phyloP scores from a whole-genome alignment of 2,888 invertebrate genomes.

The Trissolcus brochymenae region DNA sequence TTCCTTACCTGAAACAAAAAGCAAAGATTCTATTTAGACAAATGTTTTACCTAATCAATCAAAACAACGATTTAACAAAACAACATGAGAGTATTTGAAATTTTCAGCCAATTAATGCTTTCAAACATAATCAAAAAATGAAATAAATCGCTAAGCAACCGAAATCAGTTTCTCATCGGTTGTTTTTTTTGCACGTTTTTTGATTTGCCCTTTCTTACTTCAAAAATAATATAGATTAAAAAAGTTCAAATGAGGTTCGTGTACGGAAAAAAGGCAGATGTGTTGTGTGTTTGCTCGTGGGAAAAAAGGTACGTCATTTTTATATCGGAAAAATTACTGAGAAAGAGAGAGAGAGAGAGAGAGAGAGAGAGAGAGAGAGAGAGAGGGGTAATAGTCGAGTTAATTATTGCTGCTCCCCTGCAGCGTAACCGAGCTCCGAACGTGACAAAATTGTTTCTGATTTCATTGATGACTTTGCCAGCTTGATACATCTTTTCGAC shows the following conservation, averaged over 20 bases:
- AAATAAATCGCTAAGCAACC: too few relatives aligned
- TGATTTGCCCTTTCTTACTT: background rate
- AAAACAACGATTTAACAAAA: slow-evolving; percentile 20
- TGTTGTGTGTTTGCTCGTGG: slow-evolving; percentile 19
- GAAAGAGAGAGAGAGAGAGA: background rate
- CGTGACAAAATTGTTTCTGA: slow-evolving; percentile 38
- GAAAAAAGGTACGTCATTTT: slow-evolving; percentile 42
- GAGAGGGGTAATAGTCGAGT: slow-evolving; percentile 30
- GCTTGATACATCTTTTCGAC: background rate
- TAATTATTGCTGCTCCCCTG: slow-evolving; percentile 36
- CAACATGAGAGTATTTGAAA: slow-evolving; percentile 1
- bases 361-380: too few relatives aligned
- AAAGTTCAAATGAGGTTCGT: background rate
- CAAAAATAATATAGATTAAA: background rate
- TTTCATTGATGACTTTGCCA: slow-evolving; percentile 3
- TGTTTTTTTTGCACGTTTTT: background rate
- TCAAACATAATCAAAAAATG: background rate
- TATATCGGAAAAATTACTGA: slow-evolving; percentile 20
- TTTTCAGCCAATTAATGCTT: slow-evolving; percentile 15
- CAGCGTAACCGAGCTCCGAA: slow-evolving; percentile 21
- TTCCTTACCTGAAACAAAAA: slow-evolving; percentile 50
- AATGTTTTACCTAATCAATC: slow-evolving; percentile 18
- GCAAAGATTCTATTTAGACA: slow-evolving; percentile 16
- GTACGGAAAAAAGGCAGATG: slow-evolving; percentile 5
- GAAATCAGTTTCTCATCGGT: too few relatives aligned